Evolutionary conservation across 2,113 vertebrate species (phyloP).

Genomic region (Plestiodon gilberti): DNA sequence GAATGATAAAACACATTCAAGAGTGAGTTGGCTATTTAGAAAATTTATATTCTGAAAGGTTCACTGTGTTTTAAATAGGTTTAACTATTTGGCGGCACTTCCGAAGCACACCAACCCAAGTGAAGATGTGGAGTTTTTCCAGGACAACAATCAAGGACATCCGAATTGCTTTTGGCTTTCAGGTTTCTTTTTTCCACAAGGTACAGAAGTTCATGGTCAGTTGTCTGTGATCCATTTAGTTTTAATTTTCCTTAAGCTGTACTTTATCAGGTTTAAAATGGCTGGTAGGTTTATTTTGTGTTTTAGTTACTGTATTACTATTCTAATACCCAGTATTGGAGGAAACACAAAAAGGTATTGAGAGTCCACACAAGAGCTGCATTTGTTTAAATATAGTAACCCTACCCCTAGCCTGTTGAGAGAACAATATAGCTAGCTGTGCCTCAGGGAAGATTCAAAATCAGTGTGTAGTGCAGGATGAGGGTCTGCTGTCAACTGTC

Average conservation of each 20-base stretch:
- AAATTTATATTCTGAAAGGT: not conserved
- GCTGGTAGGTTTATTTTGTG: not conserved
- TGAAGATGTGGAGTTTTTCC: fast-evolving
- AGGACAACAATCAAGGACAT: not conserved
- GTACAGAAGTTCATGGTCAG: constrained; percentile 43
- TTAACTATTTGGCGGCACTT: not conserved
- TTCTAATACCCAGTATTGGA: not conserved
- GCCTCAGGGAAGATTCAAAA: not conserved
- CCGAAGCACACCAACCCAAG: constrained; percentile 14
- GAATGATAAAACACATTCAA: not conserved
- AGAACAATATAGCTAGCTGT: not conserved
- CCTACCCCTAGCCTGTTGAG: no score
- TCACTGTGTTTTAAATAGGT: constrained; percentile 42
- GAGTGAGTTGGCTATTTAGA: not conserved
- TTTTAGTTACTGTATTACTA: not conserved
- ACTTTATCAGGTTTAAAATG: not conserved
- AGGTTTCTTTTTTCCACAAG: constrained; percentile 76
- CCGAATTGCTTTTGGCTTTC: constrained; percentile 70
- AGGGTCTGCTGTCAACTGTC: not conserved
- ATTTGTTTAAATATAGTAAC: not conserved
- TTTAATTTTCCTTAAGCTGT: not conserved
- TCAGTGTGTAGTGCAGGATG: not conserved
- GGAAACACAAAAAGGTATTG: not conserved
- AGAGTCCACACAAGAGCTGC: not conserved
- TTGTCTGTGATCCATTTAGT: not conserved